Conservation (phyloP, 2,113 vertebrate species). For the Cynopterus brachyotis region DNA sequence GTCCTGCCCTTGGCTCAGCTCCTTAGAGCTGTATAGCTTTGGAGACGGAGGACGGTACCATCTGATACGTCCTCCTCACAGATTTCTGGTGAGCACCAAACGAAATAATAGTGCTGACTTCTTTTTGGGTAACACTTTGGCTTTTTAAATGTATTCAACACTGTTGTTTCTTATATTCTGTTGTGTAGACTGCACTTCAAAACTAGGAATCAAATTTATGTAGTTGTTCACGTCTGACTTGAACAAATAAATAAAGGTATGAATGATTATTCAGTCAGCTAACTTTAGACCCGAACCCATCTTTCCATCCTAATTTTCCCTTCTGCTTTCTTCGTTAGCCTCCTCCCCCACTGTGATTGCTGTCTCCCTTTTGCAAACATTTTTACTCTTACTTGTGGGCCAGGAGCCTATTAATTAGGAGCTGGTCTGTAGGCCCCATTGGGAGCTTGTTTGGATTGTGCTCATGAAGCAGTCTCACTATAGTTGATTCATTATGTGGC, state of each 20-base stretch:
- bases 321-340: background rate
- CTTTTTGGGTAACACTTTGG: background rate
- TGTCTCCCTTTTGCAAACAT: background rate
- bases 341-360: background rate
- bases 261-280: background rate
- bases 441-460: constrained; percentile 44
- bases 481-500: constrained; percentile 53
- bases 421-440: background rate
- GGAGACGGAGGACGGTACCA: background rate
- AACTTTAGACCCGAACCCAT: background rate
- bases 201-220: background rate
- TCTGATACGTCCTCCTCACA: background rate
- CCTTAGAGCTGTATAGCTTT: background rate
- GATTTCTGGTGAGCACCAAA: background rate
- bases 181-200: background rate
- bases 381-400: constrained; percentile 21
- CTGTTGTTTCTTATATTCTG: background rate
- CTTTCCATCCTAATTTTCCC: constrained; percentile 14
- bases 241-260: constrained; percentile 40
- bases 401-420: constrained; percentile 56
- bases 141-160: background rate
- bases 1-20: background rate
- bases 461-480: background rate
- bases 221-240: constrained; percentile 37
- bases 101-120: background rate